Percentiles rank a stretch among this genome's conserved stretches.
phyloP scores from a whole-genome alignment of 2,113 vertebrate species.

The Nicator chloris region DNA sequence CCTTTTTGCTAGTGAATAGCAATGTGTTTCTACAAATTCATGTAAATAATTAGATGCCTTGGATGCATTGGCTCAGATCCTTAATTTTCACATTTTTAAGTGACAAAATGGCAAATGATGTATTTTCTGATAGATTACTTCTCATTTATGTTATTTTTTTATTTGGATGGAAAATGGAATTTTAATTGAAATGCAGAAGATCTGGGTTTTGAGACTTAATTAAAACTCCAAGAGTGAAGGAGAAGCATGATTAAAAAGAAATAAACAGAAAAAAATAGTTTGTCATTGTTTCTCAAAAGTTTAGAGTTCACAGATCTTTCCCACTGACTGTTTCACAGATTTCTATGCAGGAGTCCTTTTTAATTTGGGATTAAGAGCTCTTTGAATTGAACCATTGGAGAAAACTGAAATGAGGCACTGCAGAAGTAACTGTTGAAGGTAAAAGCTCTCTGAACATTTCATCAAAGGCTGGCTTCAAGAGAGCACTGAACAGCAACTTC shows the following conservation, averaged over 20 bases:
- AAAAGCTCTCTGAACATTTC: background rate
- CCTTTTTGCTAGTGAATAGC: background rate
- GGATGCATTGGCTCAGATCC: background rate
- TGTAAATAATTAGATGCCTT: background rate
- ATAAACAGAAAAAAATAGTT: background rate
- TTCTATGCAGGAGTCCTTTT: background rate
- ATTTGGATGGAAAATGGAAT: background rate
- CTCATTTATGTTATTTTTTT: background rate
- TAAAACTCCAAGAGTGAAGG: background rate
- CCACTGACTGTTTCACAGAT: background rate
- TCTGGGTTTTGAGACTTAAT: background rate
- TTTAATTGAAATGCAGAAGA: background rate
- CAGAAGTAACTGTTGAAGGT: background rate
- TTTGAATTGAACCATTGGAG: background rate
- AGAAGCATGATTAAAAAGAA: background rate
- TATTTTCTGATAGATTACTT: slow-evolving; percentile 4
- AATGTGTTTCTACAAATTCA: background rate
- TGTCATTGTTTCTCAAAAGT: background rate
- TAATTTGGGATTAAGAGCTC: background rate
- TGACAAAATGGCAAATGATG: background rate
- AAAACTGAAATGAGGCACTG: background rate
- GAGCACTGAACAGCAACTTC: background rate
- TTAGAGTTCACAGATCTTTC: background rate
- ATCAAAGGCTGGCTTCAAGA: slow-evolving; percentile 7
- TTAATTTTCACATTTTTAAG: background rate